Evolutionary conservation across 2,888 invertebrate genomes (phyloP).

Genomic region (Drosophila basisetae): DNA sequence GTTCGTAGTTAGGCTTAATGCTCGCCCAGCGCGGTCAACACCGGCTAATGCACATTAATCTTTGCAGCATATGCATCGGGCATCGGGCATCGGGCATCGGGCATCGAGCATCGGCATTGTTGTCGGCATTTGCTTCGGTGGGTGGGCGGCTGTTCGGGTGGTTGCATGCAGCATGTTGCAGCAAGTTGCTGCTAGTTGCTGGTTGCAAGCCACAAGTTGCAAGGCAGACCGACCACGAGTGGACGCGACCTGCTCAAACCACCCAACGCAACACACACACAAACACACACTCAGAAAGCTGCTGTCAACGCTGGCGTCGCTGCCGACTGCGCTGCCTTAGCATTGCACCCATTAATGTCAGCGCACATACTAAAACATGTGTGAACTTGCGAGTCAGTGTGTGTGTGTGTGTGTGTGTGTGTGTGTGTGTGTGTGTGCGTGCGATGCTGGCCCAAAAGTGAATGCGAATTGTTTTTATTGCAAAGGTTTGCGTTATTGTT

Average conservation of each 20-base stretch:
- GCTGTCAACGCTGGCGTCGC: conserved; percentile 46
- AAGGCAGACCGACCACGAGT: conserved; percentile 45
- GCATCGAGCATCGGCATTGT: neutral
- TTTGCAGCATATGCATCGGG: conserved; percentile 21
- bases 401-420: neutral
- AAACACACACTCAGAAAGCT: conserved; percentile 23
- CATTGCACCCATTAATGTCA: conserved; percentile 75
- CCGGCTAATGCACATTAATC: conserved; percentile 65
- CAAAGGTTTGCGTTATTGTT: conserved; percentile 66
- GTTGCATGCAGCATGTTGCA: conserved; percentile 34
- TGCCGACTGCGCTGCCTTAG: conserved; percentile 50
- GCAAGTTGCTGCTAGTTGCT: conserved; percentile 44
- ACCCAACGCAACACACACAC: conserved; percentile 9
- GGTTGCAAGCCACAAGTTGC: conserved; percentile 40
- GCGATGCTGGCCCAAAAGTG: conserved; percentile 58
- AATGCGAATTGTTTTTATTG: conserved; percentile 71
- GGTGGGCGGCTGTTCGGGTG: conserved; percentile 48
- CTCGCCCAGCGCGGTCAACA: conserved; percentile 59
- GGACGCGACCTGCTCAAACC: conserved; percentile 45
- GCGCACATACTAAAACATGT: conserved; percentile 62
- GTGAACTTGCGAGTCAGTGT: conserved; percentile 5
- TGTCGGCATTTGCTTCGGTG: conserved; percentile 16
- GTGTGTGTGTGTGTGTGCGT: conserved; percentile 19
- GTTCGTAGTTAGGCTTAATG: conserved; percentile 38
- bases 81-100: neutral